These are phyloP conservation scores for Eudasyphora cyanicolor DNA, from an alignment of 2,888 invertebrate genomes.

Conservation along the genomic window DNA sequence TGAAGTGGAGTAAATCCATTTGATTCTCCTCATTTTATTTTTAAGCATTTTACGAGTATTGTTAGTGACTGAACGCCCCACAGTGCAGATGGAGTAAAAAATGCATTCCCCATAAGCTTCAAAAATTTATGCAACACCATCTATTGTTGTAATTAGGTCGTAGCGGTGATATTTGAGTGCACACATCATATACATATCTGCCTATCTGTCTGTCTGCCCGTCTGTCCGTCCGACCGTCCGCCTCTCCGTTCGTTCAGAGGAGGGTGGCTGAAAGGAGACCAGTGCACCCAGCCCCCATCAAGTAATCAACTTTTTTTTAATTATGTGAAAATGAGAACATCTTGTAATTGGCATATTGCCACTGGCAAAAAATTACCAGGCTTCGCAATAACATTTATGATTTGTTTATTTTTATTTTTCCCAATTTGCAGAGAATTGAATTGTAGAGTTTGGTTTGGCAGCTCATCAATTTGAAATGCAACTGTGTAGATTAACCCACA, in stretches of 20 bases:
- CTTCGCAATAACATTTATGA: neutral
- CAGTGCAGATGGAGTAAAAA: too few relatives aligned
- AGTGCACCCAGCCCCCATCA: too few relatives aligned
- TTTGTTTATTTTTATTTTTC: neutral
- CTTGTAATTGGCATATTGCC: neutral
- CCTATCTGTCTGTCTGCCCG: too few relatives aligned
- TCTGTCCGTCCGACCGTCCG: too few relatives aligned
- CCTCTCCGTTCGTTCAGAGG: too few relatives aligned
- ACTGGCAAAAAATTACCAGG: neutral
- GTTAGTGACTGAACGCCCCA: too few relatives aligned
- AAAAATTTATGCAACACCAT: constrained; percentile 44
- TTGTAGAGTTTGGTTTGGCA: neutral
- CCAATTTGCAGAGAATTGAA: neutral
- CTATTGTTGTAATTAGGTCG: constrained; percentile 48
- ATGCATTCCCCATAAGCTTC: constrained; percentile 26
- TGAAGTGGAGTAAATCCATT: constrained; percentile 1
- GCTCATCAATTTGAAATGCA: neutral
- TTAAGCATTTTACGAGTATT: neutral
- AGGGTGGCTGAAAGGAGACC: too few relatives aligned
- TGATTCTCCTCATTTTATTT: neutral
- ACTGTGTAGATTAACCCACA: neutral
- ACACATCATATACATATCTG: neutral
- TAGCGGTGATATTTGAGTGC: neutral
- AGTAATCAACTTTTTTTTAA: neutral
- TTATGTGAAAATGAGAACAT: constrained; percentile 10